A percentile compares a stretch with the other conserved stretches of the same genome.
phyloP scores from a whole-genome alignment of 1,140 invertebrate genomes.

The Agrypnia vestita region DNA sequence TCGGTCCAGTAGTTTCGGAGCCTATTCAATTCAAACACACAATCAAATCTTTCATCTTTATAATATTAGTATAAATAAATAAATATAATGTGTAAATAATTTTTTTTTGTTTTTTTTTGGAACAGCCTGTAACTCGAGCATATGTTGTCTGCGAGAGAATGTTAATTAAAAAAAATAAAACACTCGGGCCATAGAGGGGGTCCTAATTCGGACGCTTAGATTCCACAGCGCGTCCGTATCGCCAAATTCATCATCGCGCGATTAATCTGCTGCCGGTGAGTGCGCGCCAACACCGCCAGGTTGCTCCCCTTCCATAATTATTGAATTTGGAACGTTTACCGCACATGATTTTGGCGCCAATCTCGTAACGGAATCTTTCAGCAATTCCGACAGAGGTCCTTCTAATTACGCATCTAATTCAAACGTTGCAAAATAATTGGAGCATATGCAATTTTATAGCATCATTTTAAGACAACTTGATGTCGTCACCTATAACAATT shows the following conservation, averaged over 20 bases:
- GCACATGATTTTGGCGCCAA: constrained; percentile 25
- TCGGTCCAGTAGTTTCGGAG: no score
- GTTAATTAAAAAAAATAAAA: constrained; percentile 49
- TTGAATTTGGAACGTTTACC: no score
- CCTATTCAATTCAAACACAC: no score
- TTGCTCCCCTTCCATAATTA: no score
- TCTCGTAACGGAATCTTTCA: neutral
- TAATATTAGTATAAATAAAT: no score
- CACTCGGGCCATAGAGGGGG: constrained; percentile 8
- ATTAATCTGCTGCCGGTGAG: constrained; percentile 6
- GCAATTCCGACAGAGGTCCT: neutral
- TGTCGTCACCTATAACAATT: no score
- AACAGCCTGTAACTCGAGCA: neutral
- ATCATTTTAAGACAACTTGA: no score
- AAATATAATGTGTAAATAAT: no score
- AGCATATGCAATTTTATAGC: no score
- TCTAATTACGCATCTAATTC: neutral
- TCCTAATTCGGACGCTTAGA: constrained; percentile 43
- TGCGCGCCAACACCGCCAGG: no score
- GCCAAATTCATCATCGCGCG: constrained; percentile 30
- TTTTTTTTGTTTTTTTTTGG: no score
- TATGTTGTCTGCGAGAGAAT: constrained; percentile 11
- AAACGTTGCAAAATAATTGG: neutral
- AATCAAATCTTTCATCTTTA: no score
- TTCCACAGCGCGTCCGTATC: constrained; percentile 40